Conservation (phyloP, 2,797 vertebrate species). For the Epinephelus awoara region DNA sequence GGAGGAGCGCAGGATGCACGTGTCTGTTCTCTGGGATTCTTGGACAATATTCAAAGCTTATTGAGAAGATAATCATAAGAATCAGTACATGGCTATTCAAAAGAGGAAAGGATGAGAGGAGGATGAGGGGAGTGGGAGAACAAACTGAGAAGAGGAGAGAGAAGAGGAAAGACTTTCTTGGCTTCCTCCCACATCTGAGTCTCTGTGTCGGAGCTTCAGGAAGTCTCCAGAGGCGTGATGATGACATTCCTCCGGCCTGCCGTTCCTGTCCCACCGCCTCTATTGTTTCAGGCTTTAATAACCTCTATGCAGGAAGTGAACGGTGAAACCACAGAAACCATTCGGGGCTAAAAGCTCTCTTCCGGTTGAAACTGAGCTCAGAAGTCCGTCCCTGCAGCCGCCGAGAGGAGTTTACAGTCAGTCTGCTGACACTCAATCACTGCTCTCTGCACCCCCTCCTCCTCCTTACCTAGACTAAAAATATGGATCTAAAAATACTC, state of each 20-base stretch:
- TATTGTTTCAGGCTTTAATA: slow-evolving; percentile 75
- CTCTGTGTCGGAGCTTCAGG: slow-evolving; percentile 45
- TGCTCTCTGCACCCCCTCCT: not conserved
- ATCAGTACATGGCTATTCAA: no score
- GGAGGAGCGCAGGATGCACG: no score
- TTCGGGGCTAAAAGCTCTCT: slow-evolving; percentile 32
- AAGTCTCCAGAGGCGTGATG: slow-evolving; percentile 69
- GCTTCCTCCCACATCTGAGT: not conserved
- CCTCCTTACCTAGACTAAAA: not conserved
- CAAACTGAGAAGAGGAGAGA: no score
- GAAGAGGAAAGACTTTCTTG: no score
- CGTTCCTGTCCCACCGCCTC: slow-evolving; percentile 48
- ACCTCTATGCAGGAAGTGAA: slow-evolving; percentile 70
- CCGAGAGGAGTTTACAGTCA: not conserved
- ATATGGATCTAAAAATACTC: slow-evolving; percentile 10
- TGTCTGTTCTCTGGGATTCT: no score
- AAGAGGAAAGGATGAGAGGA: no score
- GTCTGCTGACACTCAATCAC: slow-evolving; percentile 1
- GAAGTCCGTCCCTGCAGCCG: no score
- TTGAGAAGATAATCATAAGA: no score
- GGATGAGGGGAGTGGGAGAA: no score
- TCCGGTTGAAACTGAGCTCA: slow-evolving; percentile 4
- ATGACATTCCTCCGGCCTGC: slow-evolving; percentile 61
- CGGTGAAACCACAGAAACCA: slow-evolving; percentile 46
- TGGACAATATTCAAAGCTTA: no score